Conservation (phyloP, 1,140 invertebrate genomes). For the Saccostrea glomerata region DNA sequence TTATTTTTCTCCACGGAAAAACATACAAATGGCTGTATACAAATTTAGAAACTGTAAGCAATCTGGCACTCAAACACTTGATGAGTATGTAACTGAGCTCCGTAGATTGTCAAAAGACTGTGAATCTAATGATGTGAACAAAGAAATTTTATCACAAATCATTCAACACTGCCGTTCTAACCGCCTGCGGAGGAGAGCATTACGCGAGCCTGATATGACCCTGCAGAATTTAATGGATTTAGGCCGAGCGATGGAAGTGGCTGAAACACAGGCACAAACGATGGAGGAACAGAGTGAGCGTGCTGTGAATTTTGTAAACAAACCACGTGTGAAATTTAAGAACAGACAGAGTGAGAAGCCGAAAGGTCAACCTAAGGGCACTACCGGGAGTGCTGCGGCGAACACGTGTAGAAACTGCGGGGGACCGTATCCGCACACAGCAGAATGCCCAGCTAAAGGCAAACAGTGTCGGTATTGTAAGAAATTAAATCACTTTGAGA, state of each 20-base stretch:
- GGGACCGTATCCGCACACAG: neutral
- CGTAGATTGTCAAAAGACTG: too few relatives aligned
- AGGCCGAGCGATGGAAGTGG: neutral
- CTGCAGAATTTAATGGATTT: neutral
- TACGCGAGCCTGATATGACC: neutral
- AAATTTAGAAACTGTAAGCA: too few relatives aligned
- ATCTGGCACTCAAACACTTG: too few relatives aligned
- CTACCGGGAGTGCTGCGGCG: neutral
- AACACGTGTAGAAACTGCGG: constrained; percentile 35
- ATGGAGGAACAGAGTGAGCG: neutral
- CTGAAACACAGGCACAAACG: neutral
- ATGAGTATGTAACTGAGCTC: too few relatives aligned
- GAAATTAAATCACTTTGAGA: neutral
- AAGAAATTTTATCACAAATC: too few relatives aligned
- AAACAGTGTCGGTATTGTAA: neutral
- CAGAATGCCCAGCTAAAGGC: constrained; percentile 32
- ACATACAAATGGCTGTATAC: too few relatives aligned
- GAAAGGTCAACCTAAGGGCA: neutral
- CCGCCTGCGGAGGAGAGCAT: neutral
- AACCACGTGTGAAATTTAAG: neutral
- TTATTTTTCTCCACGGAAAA: too few relatives aligned
- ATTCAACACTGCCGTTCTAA: constrained; percentile 17
- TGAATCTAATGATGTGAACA: too few relatives aligned
- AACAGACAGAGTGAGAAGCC: neutral
- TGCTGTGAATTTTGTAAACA: neutral